Conservation (phyloP, 2,113 vertebrate genomes). For the Gobiocypris rarus region DNA sequence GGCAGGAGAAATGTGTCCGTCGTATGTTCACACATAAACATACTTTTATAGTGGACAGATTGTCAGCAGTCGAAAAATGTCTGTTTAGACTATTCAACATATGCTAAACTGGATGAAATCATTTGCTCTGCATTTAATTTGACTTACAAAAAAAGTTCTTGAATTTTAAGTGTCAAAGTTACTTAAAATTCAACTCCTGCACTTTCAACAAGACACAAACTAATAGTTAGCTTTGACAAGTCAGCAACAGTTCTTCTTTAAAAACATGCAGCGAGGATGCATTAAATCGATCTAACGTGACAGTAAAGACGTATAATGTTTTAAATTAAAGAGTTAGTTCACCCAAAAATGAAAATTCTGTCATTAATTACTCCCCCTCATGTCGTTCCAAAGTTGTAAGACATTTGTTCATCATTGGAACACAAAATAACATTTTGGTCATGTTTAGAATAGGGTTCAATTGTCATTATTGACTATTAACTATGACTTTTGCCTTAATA, state of each 20-base stretch:
- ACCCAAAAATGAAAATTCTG: no score
- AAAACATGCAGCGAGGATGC: not conserved
- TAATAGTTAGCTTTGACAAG: not conserved
- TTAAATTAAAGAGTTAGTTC: no score
- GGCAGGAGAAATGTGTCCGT: slow-evolving; percentile 57
- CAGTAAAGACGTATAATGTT: not conserved
- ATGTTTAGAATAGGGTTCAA: no score
- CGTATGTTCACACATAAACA: slow-evolving; percentile 5
- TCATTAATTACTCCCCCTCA: no score
- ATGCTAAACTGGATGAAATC: slow-evolving; percentile 25
- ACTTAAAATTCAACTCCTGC: not conserved
- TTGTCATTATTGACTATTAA: no score
- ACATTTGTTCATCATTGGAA: no score
- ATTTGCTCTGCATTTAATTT: slow-evolving; percentile 28
- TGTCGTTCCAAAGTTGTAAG: no score
- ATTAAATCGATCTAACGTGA: not conserved
- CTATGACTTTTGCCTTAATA: no score
- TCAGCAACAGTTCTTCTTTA: not conserved
- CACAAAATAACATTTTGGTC: no score
- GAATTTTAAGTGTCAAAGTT: slow-evolving; percentile 31
- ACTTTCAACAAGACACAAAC: not conserved
- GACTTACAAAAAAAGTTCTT: slow-evolving; percentile 29
- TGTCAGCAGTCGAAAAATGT: slow-evolving; percentile 7
- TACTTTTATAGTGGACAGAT: slow-evolving; percentile 27
- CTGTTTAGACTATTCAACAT: slow-evolving; percentile 14